phyloP scores from a whole-genome alignment of 2,888 invertebrate genomes.

The Drosophila mulleri region DNA sequence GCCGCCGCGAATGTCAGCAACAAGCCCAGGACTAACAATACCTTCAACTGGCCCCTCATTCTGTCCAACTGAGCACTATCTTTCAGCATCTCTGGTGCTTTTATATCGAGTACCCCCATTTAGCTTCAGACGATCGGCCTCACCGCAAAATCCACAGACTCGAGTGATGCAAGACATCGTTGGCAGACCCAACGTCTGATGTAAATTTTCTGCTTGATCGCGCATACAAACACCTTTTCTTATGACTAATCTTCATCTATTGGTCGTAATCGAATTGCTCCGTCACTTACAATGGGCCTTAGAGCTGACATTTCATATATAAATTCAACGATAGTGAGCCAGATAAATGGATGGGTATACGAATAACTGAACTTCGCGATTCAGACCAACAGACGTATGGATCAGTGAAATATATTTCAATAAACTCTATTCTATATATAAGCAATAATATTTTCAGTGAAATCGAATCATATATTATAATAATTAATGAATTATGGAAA shows the following conservation, averaged over 20 bases:
- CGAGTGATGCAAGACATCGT: slow-evolving; percentile 59
- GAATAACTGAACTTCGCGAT: neutral
- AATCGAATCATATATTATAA: no score
- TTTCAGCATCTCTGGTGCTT: slow-evolving; percentile 36
- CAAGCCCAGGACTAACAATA: slow-evolving; percentile 75
- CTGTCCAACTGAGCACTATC: slow-evolving; percentile 45
- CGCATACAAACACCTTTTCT: slow-evolving; percentile 32
- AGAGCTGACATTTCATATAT: neutral
- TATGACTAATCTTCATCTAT: slow-evolving; percentile 8
- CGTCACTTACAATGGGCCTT: slow-evolving; percentile 45
- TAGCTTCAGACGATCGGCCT: neutral
- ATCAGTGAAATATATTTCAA: no score
- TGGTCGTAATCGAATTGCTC: slow-evolving; percentile 24
- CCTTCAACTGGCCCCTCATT: slow-evolving; percentile 73
- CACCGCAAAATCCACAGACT: slow-evolving; percentile 60
- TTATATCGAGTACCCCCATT: slow-evolving; percentile 44
- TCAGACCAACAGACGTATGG: no score
- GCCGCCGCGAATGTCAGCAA: slow-evolving; percentile 71
- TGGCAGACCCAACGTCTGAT: slow-evolving; percentile 22
- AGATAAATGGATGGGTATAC: no score
- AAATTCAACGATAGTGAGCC: neutral
- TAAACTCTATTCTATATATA: neutral
- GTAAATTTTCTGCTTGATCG: slow-evolving; percentile 58
- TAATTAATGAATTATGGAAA: no score
- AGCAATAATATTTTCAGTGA: neutral